phyloP scores from a whole-genome alignment of 2,797 vertebrate genomes.

The Coreius guichenoti region DNA sequence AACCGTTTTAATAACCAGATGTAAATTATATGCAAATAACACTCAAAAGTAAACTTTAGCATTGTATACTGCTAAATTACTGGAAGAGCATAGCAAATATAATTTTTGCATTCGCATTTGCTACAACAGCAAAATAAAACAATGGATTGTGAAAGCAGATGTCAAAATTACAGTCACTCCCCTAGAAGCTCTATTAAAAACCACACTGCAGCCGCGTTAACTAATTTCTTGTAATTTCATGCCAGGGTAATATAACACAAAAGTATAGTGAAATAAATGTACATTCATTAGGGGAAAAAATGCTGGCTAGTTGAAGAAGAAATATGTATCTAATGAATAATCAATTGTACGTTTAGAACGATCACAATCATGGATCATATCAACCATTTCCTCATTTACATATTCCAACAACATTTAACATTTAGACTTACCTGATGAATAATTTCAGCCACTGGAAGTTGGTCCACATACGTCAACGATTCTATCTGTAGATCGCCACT shows the following conservation, averaged over 20 bases:
- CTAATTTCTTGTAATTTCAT: neutral
- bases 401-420: neutral
- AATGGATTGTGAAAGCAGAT: neutral
- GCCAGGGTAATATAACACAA: neutral
- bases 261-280: neutral
- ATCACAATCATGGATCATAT: neutral
- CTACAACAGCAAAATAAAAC: neutral
- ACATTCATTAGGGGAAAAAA: neutral
- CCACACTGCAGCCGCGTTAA: neutral
- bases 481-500: slow-evolving; percentile 71
- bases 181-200: neutral
- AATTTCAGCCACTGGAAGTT: slow-evolving; percentile 94
- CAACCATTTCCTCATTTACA: slow-evolving; percentile 9
- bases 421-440: slow-evolving; percentile 89
- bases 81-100: neutral
- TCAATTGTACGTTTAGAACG: neutral
- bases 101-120: neutral
- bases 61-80: neutral
- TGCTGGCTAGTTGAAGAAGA: neutral
- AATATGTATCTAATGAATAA: neutral
- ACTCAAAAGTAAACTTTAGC: neutral
- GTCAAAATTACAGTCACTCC: slow-evolving; percentile 4
- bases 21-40: neutral
- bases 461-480: slow-evolving; percentile 84
- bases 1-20: neutral